Percentiles rank a stretch among this genome's conserved stretches.
These are phyloP conservation scores for Sinodicranocentrus sp. DNA, from an alignment of 2,888 invertebrate genomes.

Conservation along the genomic window DNA sequence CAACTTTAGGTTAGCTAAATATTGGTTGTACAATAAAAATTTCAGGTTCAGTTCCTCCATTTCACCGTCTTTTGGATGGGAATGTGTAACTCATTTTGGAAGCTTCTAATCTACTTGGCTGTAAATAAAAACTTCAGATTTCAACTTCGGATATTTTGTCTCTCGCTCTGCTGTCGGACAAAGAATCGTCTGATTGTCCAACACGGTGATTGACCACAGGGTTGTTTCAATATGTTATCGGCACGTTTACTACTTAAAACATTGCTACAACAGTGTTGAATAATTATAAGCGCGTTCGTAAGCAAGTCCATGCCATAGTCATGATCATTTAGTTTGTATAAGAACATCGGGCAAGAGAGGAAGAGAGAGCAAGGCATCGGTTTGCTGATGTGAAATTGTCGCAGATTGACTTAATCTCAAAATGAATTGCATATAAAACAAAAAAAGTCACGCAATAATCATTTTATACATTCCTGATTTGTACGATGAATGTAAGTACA, in stretches of 20 bases:
- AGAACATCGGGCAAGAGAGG: neutral
- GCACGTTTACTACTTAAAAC: constrained; percentile 23
- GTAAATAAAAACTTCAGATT: constrained; percentile 96
- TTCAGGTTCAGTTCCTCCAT: constrained; percentile 89
- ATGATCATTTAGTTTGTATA: neutral
- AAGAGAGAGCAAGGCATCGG: neutral
- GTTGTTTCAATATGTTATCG: constrained; percentile 41
- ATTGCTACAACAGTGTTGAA: constrained; percentile 21
- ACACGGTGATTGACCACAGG: constrained; percentile 74
- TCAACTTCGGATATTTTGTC: constrained; percentile 91
- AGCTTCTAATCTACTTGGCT: constrained; percentile 92
- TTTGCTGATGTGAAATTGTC: too few relatives aligned
- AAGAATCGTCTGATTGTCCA: constrained; percentile 83
- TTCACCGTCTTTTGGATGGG: constrained; percentile 97
- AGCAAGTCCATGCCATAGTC: neutral
- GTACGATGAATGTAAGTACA: neutral
- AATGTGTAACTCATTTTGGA: constrained; percentile 96
- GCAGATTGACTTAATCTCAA: neutral
- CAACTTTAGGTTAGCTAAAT: too few relatives aligned
- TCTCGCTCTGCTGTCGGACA: constrained; percentile 92
- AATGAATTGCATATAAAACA: neutral
- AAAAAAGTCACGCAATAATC: constrained; percentile 24
- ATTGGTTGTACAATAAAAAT: too few relatives aligned
- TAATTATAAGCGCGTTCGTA: constrained; percentile 5
- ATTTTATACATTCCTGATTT: constrained; percentile 19